Conservation (phyloP, 35 echinoderm and acorn worm species). For the Ophiothrix spiculata region DNA sequence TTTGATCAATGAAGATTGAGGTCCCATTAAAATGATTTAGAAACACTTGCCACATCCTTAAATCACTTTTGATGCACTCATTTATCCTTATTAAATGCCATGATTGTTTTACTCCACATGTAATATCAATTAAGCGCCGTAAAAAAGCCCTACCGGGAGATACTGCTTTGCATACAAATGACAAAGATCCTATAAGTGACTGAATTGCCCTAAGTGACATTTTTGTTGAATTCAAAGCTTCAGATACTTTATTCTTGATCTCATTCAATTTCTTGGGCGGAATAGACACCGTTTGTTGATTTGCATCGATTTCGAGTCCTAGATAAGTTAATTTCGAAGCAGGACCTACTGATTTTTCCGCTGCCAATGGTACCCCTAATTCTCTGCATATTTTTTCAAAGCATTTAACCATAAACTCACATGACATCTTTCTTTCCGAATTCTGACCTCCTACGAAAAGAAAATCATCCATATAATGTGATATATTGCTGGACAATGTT, state of each 20-base stretch:
- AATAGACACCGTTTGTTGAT: neutral
- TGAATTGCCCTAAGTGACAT: neutral
- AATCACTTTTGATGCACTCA: neutral
- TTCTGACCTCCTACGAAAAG: neutral
- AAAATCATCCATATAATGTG: constrained; percentile 5
- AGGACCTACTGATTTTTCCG: neutral
- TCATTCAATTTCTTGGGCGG: neutral
- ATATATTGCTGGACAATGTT: neutral
- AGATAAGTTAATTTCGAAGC: neutral
- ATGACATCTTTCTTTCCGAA: neutral
- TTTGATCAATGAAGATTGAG: neutral
- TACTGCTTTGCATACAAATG: neutral
- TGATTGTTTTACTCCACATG: neutral
- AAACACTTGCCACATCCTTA: neutral
- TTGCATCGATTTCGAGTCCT: neutral
- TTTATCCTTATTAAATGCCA: neutral
- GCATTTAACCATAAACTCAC: neutral
- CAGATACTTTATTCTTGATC: neutral
- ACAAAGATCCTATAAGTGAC: neutral
- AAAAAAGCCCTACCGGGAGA: neutral
- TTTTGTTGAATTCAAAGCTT: neutral
- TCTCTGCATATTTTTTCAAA: neutral
- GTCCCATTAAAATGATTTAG: neutral
- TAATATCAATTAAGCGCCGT: neutral
- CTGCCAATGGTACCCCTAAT: constrained; percentile 9